Evolutionary conservation across 2,888 invertebrate species (phyloP), one percentile per base, ranked within the genome.

Genomic region (Argyra leucocephala): DNA sequence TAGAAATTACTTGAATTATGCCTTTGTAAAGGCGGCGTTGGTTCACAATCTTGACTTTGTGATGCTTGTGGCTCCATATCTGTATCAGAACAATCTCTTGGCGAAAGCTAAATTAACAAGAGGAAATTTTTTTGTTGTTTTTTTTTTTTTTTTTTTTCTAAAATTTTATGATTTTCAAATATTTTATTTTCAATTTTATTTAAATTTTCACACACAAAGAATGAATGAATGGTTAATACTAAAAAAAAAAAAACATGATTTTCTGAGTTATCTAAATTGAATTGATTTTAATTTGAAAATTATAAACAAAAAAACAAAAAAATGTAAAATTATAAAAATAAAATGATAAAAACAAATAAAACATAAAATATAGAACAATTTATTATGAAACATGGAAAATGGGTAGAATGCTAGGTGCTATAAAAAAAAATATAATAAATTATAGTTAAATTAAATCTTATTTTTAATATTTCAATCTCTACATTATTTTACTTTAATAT

Each of bases 31-130:
- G 91, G 91, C 62, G 93, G 94, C 71, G 94, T 93, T 10, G 94
- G 93, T 80, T 94, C 93, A 81, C 93, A 94, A 83, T 94, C 94
- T 73, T 91, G 90, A 64, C 91, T 91, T 81, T 93, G 93, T 63
- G 92, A 92, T 63, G 92, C 93, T 36, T 89, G 89, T n/a, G 91
- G 91, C 70, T 92, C 93, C 85, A 89, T 85, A 74, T 93, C 93
- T 71, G 91, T 86, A 76, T 93, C 93, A 58, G 87, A 87, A 69
- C 86, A 88, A 74, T 90, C 90, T 22, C 92, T 91, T 59, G 91
- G 92, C 12, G 92, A 92, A 74, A 92, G 83, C 91, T 92, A 71
- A 65, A 67, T 64, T 64, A 63, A 67, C 66, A 66, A 64, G 61
- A 60, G 63, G 65, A 64, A 68, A 68, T 57, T 63, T 58, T 31